These are phyloP conservation scores for Chaetura pelagica DNA, from an alignment of 2,113 vertebrate genomes.

Conservation along the genomic window DNA sequence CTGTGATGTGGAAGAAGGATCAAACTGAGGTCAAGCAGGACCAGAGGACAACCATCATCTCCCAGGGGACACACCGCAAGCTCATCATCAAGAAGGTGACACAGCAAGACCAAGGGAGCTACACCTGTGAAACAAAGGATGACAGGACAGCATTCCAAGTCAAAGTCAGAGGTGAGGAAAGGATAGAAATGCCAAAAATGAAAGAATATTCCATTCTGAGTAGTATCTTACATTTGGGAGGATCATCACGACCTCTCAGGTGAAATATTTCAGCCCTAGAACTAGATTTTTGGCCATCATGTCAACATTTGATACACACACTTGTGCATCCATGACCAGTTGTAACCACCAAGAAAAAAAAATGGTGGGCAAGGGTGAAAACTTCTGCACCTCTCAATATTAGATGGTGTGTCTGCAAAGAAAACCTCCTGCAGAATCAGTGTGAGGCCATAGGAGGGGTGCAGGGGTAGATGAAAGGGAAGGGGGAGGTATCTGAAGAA, in stretches of 20 bases:
- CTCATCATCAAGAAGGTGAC: slow-evolving; percentile 52
- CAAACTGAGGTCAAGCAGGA: slow-evolving; percentile 49
- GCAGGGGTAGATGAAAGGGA: not conserved
- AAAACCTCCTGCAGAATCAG: not conserved
- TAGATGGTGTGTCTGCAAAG: not conserved
- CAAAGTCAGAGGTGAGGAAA: slow-evolving; percentile 62
- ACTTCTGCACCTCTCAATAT: not conserved
- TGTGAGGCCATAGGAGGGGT: not conserved
- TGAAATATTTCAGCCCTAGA: not conserved
- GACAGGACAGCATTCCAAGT: slow-evolving; percentile 63
- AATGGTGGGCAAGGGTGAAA: accelerated
- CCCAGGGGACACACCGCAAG: slow-evolving; percentile 52
- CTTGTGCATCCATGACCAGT: not conserved
- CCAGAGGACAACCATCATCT: slow-evolving; percentile 30
- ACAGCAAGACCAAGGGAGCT: slow-evolving; percentile 56
- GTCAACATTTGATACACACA: not conserved
- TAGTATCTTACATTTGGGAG: accelerated
- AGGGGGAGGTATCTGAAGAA: not conserved
- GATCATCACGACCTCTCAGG: not conserved
- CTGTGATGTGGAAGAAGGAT: slow-evolving; percentile 84
- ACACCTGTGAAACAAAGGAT: slow-evolving; percentile 40
- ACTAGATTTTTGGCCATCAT: not conserved
- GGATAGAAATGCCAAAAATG: not conserved
- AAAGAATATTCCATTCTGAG: not conserved
- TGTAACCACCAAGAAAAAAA: not conserved